Evolutionary conservation across 37 sponge, comb jelly and placozoan species (phyloP), one percentile per base, ranked within the genome.

Genomic region (Amphimedon queenslandica): DNA sequence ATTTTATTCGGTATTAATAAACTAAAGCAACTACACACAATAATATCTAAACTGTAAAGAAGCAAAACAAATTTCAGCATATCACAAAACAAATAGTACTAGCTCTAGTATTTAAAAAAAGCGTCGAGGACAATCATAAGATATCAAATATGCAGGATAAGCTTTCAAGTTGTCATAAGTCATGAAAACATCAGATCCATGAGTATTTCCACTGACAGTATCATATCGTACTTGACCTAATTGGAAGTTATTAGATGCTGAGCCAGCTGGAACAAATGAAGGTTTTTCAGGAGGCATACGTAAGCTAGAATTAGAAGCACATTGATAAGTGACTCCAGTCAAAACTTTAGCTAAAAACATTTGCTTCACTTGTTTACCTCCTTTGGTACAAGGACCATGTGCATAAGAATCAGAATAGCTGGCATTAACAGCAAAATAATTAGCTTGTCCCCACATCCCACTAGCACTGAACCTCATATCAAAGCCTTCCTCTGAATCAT

Each of bases 391-490:
- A 29, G 39, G 63, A 35, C 4, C 6, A 47, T 92, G 58, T 29
- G 82, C 79, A 73, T 93, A 93, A 24, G 23, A 24, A 40, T 84
- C 24, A 57, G 93, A 93, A 28, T 93, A 93, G 58, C 82, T 88
- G 42, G 93, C 93, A 51, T 93, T 84, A n/a, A 82, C 86, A 1
- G 93, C 93, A 78, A 93, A 93, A 74, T 93, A 93, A 57, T 84
- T 88, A 28, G 81, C 93, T 41, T 58, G 37, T 34, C 93, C 93
- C 93, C 93, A 93, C 89, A 88, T 85, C 3, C 93, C 93, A 27
- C 20, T 28, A 31, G 51, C 30, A 40, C 84, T 63, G 66, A 60
- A 87, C 10, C 93, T 72, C 85, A 87, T 84, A 72, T 93, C 93
- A 88, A 91, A 91, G 3, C 87, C 87, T 43, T 87, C 74, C 33